Evolutionary conservation across 2,888 invertebrate species (phyloP).

Genomic region (Conops quadrifasciatus): DNA sequence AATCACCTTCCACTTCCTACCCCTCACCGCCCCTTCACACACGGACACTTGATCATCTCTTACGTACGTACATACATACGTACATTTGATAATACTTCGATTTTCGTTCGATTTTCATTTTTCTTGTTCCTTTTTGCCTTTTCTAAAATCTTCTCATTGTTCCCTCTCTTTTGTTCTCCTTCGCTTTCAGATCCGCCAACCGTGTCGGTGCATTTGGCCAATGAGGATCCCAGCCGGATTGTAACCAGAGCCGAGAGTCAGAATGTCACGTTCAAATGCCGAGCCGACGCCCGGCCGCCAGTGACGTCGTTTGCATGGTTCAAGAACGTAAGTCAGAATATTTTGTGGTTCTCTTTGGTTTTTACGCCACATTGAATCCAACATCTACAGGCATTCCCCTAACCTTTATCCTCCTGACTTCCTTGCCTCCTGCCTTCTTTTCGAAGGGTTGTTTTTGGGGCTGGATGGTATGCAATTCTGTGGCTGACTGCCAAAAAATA

Average conservation of each 20-base stretch:
- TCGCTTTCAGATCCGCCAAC: slow-evolving; percentile 79
- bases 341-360: slow-evolving; percentile 7
- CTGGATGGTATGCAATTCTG: background rate
- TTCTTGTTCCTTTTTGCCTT: background rate
- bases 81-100: background rate
- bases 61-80: too few relatives aligned
- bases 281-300: slow-evolving; percentile 79
- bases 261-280: slow-evolving; percentile 80
- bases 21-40: background rate
- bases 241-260: slow-evolving; percentile 74
- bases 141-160: slow-evolving; percentile 23
- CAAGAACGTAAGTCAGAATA: slow-evolving; percentile 75
- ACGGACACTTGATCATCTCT: background rate
- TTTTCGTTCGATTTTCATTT: background rate
- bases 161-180: slow-evolving; percentile 7
- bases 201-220: slow-evolving; percentile 74
- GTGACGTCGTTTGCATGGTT: slow-evolving; percentile 81
- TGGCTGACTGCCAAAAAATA: slow-evolving; percentile 28
- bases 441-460: background rate
- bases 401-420: background rate
- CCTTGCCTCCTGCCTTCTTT: background rate
- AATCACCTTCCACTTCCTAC: background rate
- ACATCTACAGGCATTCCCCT: background rate
- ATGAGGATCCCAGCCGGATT: slow-evolving; percentile 72
- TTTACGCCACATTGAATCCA: background rate